Conservation (phyloP, 2,113 vertebrate genomes). For the Limnothrissa miodon region DNA sequence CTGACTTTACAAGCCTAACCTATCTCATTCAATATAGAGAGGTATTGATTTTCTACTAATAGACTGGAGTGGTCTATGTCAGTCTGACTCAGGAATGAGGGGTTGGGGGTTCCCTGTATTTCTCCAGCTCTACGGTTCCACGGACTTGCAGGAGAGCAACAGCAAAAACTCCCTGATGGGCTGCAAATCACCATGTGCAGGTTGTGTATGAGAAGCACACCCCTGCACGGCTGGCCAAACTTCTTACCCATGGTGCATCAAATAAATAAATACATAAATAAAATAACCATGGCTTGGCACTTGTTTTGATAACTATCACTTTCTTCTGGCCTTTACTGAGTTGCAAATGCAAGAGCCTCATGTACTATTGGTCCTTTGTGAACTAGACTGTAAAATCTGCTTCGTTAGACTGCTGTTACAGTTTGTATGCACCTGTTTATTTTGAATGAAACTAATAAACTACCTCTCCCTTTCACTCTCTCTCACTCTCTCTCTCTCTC, state of each 20-base stretch:
- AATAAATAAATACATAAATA: too few relatives aligned
- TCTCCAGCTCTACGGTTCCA: neutral
- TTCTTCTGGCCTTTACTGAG: neutral
- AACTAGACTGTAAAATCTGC: neutral
- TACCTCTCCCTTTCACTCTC: too few relatives aligned
- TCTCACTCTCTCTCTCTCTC: too few relatives aligned
- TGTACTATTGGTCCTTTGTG: too few relatives aligned
- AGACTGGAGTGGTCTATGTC: neutral
- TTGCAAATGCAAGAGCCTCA: neutral
- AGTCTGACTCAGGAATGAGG: neutral
- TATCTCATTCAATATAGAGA: conserved; percentile 13
- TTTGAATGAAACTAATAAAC: neutral
- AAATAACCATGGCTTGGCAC: neutral
- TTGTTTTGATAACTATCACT: neutral
- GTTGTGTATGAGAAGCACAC: neutral
- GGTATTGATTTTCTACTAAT: conserved; percentile 5
- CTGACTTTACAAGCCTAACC: neutral
- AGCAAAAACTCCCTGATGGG: neutral
- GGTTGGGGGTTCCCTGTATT: neutral
- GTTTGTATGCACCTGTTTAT: neutral
- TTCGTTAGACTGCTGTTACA: neutral
- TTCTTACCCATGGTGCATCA: neutral
- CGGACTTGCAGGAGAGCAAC: neutral
- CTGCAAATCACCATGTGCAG: neutral
- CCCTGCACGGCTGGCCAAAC: neutral